phyloP scores from a whole-genome alignment of 2,888 invertebrate species.

The Caenorhabditis drosophilae region DNA sequence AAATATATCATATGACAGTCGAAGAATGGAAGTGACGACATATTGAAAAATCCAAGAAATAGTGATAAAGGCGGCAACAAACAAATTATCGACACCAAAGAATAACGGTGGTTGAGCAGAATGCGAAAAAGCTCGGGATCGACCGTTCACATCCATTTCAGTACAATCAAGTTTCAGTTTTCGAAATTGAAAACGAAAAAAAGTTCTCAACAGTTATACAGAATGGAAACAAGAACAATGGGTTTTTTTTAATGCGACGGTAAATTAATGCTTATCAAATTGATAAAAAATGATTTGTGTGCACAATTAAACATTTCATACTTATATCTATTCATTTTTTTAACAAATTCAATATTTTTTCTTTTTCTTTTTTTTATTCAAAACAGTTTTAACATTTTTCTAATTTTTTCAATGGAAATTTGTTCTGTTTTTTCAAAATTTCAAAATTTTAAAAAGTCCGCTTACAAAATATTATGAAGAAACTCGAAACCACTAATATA shows the following conservation, averaged over 20 bases:
- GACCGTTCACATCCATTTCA: background rate
- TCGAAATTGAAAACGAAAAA: too few relatives aligned
- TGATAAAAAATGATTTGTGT: constrained; percentile 8
- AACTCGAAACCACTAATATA: too few relatives aligned
- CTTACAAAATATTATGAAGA: too few relatives aligned
- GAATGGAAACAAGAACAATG: too few relatives aligned
- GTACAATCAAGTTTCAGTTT: background rate
- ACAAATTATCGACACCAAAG: constrained; percentile 8
- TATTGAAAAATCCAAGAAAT: background rate
- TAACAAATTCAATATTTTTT: background rate
- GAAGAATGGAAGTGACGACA: background rate
- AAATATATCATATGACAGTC: constrained; percentile 1
- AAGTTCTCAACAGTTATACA: too few relatives aligned
- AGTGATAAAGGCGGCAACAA: constrained; percentile 4
- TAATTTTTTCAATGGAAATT: too few relatives aligned
- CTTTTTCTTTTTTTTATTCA: background rate
- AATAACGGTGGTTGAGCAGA: constrained; percentile 6
- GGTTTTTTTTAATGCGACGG: too few relatives aligned
- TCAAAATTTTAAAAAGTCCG: too few relatives aligned
- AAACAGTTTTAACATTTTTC: background rate
- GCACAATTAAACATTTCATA: background rate
- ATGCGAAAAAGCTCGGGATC: constrained; percentile 7
- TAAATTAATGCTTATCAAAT: constrained; percentile 3
- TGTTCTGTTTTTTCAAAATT: too few relatives aligned
- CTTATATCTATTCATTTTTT: background rate